Base-by-base conservation (phyloP, 2,113 vertebrate genomes). In the Polypterus bichir region DNA sequence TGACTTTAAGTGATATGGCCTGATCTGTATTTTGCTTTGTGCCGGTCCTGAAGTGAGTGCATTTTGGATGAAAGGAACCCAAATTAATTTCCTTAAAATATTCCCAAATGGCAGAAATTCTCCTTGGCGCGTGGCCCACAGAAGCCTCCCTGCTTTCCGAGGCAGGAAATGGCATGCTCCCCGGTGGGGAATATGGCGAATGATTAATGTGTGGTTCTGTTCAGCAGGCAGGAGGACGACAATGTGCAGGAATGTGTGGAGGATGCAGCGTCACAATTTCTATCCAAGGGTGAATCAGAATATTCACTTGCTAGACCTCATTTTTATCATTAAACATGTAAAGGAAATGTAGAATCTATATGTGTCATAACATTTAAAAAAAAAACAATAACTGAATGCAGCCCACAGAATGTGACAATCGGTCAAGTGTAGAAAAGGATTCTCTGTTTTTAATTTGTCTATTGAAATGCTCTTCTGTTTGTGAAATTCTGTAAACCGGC, bases 141-240 rank as follows among this genome's bases (percentile, higher is more conserved):
- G 51, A 52, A 3, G 27, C 7, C 51, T 52, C 51, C 10, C 7
- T 10, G 10, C 10, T 52, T 52, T 52, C 7, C 51, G 10, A 52
- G 51, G 4, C 11, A 9, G 27, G 51, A 52, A 9, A 46, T 45
- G 54, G 10, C n/a, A n/a, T 6, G 53, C 9, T 11, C 54, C 47
- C 47, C 7, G 48, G 4, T 61, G 62, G 8, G 9, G 27, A 11
- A 10, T 1, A 7, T 6, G 55, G 62, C 11, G 44, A 27, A 49
- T 51, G 5, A 48, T 57, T 63, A 63, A 63, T 49, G 47, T 55
- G 57, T 49, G 62, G 46, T 44, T 56, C 46, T 52, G 11, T 10
- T 27, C 47, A 54, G 54, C 54, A 3, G 9, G 44, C 10, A 5
- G n/a, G 54, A 57, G 7, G 47, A 11, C n/a, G 5, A 57, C 51